Conservation (phyloP, 2,113 vertebrate genomes). For the Carlito syrichta region DNA sequence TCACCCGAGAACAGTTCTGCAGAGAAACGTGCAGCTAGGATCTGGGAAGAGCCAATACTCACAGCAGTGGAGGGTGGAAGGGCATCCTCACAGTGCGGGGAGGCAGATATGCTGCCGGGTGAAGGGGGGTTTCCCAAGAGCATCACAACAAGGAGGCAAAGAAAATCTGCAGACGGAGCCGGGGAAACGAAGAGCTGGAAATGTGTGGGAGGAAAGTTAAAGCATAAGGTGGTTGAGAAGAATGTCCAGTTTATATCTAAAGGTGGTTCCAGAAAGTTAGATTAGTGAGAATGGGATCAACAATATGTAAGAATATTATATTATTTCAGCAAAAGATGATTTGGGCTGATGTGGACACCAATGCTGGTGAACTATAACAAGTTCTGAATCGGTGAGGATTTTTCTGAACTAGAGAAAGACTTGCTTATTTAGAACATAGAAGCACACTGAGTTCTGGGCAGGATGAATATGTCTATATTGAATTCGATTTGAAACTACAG, state of each 20-base stretch:
- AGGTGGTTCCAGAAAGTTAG: not conserved
- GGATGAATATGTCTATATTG: not conserved
- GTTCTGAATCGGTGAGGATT: not conserved
- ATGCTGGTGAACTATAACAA: not conserved
- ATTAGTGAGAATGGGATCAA: not conserved
- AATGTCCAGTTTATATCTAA: not conserved
- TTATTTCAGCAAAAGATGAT: not conserved
- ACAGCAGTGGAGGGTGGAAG: not conserved
- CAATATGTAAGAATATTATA: not conserved
- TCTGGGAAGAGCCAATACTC: not conserved
- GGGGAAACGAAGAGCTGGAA: not conserved
- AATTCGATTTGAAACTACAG: not conserved
- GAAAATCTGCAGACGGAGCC: not conserved
- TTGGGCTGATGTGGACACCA: not conserved
- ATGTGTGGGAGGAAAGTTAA: not conserved
- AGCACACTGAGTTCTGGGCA: not conserved
- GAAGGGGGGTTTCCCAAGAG: rapidly evolving
- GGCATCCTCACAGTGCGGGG: too few relatives aligned
- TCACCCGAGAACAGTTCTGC: not conserved
- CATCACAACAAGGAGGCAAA: not conserved
- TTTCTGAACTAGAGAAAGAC: not conserved
- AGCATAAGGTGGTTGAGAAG: not conserved
- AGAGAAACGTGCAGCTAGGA: not conserved
- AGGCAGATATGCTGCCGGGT: too few relatives aligned
- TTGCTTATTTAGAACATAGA: not conserved